A percentile compares a stretch with the other conserved stretches of the same genome.
Conservation (phyloP, 2,113 vertebrate species). For the Cynoglossus semilaevis region DNA sequence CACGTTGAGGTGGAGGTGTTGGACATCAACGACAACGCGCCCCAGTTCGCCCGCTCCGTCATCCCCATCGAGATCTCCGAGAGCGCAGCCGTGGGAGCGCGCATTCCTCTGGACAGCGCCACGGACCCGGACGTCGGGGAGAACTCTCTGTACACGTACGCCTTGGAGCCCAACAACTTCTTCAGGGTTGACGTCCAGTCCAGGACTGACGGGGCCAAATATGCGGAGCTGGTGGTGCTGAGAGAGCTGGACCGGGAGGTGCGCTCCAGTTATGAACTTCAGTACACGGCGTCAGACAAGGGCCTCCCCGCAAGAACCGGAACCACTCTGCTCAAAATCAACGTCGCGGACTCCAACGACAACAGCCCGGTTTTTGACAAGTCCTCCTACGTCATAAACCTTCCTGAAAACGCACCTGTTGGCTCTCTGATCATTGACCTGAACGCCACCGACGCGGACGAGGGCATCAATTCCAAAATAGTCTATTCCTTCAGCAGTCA, state of each 20-base stretch:
- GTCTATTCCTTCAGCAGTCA: slow-evolving; percentile 95
- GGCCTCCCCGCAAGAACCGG: slow-evolving; percentile 89
- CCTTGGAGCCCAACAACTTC: slow-evolving; percentile 85
- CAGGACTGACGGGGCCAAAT: slow-evolving; percentile 90
- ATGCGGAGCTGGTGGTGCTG: slow-evolving; percentile 90
- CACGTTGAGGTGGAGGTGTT: slow-evolving; percentile 94
- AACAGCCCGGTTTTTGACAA: slow-evolving; percentile 92
- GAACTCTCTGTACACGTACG: slow-evolving; percentile 91
- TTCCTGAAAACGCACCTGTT: slow-evolving; percentile 84
- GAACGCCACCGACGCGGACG: slow-evolving; percentile 94
- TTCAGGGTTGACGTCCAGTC: slow-evolving; percentile 89
- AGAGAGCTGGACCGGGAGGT: slow-evolving; percentile 88
- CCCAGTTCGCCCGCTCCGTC: slow-evolving; percentile 88
- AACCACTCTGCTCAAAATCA: slow-evolving; percentile 89
- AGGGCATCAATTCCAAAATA: slow-evolving; percentile 93
- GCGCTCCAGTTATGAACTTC: slow-evolving; percentile 88
- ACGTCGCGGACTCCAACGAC: slow-evolving; percentile 92
- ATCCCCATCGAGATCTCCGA: slow-evolving; percentile 96
- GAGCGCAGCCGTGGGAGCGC: slow-evolving; percentile 89
- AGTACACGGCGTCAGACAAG: slow-evolving; percentile 89
- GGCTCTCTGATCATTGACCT: slow-evolving; percentile 90
- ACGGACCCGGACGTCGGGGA: slow-evolving; percentile 94
- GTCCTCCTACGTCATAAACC: slow-evolving; percentile 85
- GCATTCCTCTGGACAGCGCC: slow-evolving; percentile 94
- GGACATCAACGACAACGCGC: slow-evolving; percentile 96